These are phyloP conservation scores for Gymnorhina tibicen DNA, from an alignment of 2,113 vertebrate species.

Conservation along the genomic window DNA sequence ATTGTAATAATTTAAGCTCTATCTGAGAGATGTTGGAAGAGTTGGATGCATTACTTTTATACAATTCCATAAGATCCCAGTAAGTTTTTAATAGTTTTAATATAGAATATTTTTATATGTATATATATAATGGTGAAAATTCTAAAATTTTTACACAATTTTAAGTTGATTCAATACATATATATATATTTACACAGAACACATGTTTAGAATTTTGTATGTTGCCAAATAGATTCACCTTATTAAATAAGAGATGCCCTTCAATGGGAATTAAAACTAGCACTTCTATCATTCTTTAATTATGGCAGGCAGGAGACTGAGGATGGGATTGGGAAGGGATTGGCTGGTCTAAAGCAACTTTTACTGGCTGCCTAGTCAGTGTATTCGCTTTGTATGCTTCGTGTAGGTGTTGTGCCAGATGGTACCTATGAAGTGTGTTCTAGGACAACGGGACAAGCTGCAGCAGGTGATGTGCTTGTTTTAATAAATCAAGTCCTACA, in stretches of 20 bases:
- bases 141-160: not conserved
- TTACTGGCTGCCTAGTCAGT: not conserved
- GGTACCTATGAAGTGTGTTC: slow-evolving; percentile 98
- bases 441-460: slow-evolving; percentile 91
- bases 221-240: not conserved
- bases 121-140: not conserved
- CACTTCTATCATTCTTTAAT: not conserved
- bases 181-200: too few species aligned
- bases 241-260: not conserved
- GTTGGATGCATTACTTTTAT: not conserved
- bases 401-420: slow-evolving; percentile 92
- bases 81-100: not conserved
- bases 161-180: not conserved
- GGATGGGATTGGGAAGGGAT: not conserved
- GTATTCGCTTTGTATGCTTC: not conserved
- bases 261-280: not conserved
- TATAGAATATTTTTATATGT: not conserved
- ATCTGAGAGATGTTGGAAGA: not conserved
- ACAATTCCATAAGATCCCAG: not conserved
- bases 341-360: not conserved
- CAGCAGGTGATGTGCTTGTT: slow-evolving; percentile 78
- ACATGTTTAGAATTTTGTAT: not conserved
- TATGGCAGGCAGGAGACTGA: not conserved
- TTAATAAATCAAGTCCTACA: not conserved
- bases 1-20: not conserved